Evolutionary conservation across 2,888 invertebrate genomes (phyloP).

Genomic region (Mongoloraphidia duomilia): DNA sequence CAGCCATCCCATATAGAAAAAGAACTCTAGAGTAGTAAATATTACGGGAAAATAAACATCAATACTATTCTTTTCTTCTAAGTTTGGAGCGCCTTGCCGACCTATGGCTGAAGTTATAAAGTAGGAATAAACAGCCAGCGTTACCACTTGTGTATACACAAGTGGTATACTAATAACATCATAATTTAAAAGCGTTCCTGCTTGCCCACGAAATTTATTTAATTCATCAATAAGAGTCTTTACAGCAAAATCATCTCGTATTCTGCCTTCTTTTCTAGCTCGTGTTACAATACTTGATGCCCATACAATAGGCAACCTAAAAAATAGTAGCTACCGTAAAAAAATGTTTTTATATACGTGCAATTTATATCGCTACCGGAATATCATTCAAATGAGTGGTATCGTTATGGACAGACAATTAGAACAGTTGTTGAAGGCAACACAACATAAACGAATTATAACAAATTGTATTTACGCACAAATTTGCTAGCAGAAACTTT

Average conservation of each 20-base stretch:
- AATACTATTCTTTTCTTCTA: slow-evolving; percentile 37
- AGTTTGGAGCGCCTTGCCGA: slow-evolving; percentile 68
- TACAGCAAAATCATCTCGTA: slow-evolving; percentile 82
- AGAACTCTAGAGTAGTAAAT: slow-evolving; percentile 78
- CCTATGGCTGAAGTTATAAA: slow-evolving; percentile 80
- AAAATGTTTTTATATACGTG: not conserved
- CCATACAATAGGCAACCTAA: slow-evolving; percentile 76
- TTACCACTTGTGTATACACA: slow-evolving; percentile 80
- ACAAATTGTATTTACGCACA: no score
- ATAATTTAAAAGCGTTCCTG: slow-evolving; percentile 59
- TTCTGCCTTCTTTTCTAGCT: slow-evolving; percentile 78
- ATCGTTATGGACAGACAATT: no score
- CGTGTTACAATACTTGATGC: slow-evolving; percentile 79
- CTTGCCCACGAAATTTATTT: slow-evolving; percentile 70
- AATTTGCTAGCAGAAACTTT: no score
- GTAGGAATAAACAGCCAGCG: slow-evolving; percentile 83
- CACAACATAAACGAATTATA: no score
- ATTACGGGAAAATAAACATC: slow-evolving; percentile 75
- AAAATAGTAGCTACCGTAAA: slow-evolving; percentile 7
- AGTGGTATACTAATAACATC: slow-evolving; percentile 69
- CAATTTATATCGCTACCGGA: not conserved
- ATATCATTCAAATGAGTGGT: not conserved
- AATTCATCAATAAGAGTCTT: slow-evolving; percentile 81
- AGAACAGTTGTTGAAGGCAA: no score
- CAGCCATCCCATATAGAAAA: slow-evolving; percentile 81